Evolutionary conservation across 1,140 invertebrate genomes (phyloP), one percentile per base, ranked within the genome.

Genomic region (Sycophila sp.): DNA sequence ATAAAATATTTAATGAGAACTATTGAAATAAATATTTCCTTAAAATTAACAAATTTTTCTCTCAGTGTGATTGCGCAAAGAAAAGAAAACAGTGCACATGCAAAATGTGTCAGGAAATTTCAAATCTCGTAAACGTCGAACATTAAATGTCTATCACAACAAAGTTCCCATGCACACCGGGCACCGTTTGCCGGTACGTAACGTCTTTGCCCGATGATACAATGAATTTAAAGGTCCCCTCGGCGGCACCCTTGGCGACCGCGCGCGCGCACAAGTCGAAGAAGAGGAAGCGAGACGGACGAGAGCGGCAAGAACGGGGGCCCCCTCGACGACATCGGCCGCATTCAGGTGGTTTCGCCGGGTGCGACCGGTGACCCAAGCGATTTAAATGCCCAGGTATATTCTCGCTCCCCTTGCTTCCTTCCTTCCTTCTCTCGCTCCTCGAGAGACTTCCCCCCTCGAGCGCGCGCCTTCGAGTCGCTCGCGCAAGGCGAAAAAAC

Each of bases 311-410:
- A n/a, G n/a, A n/a, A n/a, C n/a, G n/a, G n/a, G n/a, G 24, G 5
- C 56, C 24, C 58, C 45, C 58, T 15, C 7, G 42, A 58, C 40
- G 19, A 60, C 55, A 75, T 74, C 75, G 78, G 80, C 74, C 79
- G 82, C 83, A 78, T 79, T 76, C 4, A 4, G 74, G 74, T 59
- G 75, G 77, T n/a, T 6, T 10, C 36, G 32, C 4, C 22, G 2
- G 19, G 60, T 24, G 40, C 38, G 60, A 53, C 5, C 68, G 51
- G 68, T 64, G 60, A 71, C 60, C 59, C 72, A 70, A 66, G 73
- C 76, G 77, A 78, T 85, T 86, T 85, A 84, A 86, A 85, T 83
- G 82, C 76, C 79, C 81, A 81, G 82, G 81, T 81, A 80, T 77
- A 51, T 55, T 36, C 49, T 8, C 38, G 36, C 8, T 45, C 59